phyloP scores from a whole-genome alignment of 2,113 vertebrate species.

The Cebus imitator region DNA sequence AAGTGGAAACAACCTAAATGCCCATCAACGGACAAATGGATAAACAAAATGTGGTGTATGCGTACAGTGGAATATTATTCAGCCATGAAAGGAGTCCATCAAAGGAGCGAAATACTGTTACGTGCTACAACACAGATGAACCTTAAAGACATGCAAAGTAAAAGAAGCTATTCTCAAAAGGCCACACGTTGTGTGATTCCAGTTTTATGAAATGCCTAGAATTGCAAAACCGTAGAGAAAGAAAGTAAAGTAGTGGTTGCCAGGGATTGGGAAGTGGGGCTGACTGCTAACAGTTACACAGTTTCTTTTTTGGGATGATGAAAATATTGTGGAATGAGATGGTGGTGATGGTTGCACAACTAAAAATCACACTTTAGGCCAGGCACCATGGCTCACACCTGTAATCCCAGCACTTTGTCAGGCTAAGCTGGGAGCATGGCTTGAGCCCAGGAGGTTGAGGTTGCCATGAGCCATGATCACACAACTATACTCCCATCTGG shows the following conservation, averaged over 20 bases:
- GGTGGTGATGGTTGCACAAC: rapidly evolving
- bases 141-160: neutral
- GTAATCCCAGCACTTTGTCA: too few species aligned
- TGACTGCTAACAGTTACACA: neutral
- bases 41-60: neutral
- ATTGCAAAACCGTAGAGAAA: neutral
- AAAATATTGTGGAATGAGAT: neutral
- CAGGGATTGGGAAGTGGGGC: neutral
- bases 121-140: rapidly evolving
- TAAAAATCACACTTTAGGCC: neutral
- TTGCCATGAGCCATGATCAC: too few species aligned
- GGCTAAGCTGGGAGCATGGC: too few species aligned
- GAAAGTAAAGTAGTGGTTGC: neutral
- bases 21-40: neutral
- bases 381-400: too few species aligned
- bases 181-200: rapidly evolving
- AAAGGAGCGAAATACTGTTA: neutral
- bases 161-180: neutral
- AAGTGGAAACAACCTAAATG: neutral
- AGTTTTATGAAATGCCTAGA: neutral
- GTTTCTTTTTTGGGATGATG: neutral
- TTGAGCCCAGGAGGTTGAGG: too few species aligned
- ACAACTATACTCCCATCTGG: too few species aligned
- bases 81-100: neutral
- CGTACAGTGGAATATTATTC: neutral